Evolutionary conservation across 2,888 invertebrate genomes (phyloP), one percentile per base, ranked within the genome.

Genomic region (Mystacides longicornis): DNA sequence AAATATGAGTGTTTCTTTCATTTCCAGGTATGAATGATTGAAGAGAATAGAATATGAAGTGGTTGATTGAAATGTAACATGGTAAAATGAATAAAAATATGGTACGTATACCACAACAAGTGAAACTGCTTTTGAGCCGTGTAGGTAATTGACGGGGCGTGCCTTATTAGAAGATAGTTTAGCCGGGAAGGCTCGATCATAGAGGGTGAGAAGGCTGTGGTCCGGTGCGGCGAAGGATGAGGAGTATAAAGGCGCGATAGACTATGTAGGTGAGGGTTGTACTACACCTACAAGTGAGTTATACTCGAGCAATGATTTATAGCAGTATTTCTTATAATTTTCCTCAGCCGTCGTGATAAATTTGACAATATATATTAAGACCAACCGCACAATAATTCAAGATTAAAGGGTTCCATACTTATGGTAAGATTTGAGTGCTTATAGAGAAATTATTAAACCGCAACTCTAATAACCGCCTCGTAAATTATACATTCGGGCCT

Each of bases 401-500:
- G 52, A 55, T 55, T 55, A 49, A 48, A 48, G 51, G 51, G 48
- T 45, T 51, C 48, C 50, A 58, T 57, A 56, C 52, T 60, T 53
- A 54, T 52, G 56, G 60, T 37, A 54, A 56, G 56, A 55, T 60
- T 58, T 58, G 60, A 60, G 58, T 55, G 58, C 51, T 56, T 45
- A 56, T 54, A 52, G 56, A n/a, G 52, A 58, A 60, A 58, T 60
- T 60, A 57, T 57, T 51, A 54, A 57, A 27, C 57, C 57, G 52
- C 57, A 51, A 49, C 55, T 54, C 46, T 58, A 53, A 56, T 51
- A 56, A 55, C 58, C 58, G 54, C 58, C 51, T 51, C 45, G 57
- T 60, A 60, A 60, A 60, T 60, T 60, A 60, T 58, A 58, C 58
- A 60, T 60, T 60, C 58, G 50, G 54, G 51, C 58, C 20, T 4